Evolutionary conservation across 1,140 invertebrate species (phyloP).

Genomic region (Philotrypesis tridentata): DNA sequence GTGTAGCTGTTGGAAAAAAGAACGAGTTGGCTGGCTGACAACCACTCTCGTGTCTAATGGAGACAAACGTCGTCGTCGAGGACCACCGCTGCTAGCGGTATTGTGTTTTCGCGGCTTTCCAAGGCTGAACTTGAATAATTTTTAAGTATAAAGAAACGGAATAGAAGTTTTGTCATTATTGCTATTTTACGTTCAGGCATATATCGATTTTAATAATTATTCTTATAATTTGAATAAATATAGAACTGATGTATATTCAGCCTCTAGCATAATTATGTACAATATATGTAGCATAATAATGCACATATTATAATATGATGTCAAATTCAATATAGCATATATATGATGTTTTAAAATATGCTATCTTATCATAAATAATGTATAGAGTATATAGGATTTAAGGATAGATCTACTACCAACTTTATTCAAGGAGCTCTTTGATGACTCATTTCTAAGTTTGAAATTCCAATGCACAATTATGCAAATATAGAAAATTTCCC

Average conservation of each 20-base stretch:
- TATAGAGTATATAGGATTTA: slow-evolving; percentile 50
- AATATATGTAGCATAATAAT: too few species aligned
- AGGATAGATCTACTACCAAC: slow-evolving; percentile 14
- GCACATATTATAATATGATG: too few species aligned
- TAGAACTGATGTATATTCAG: too few species aligned
- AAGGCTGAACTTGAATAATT: not conserved
- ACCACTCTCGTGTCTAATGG: slow-evolving; percentile 46
- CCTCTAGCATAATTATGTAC: too few species aligned
- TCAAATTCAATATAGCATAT: slow-evolving; percentile 58
- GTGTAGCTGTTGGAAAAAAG: not conserved
- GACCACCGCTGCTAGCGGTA: not conserved
- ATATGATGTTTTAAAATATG: too few species aligned
- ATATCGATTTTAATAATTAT: too few species aligned
- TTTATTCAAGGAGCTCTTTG: slow-evolving; percentile 25
- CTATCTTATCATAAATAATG: slow-evolving; percentile 62
- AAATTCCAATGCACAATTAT: slow-evolving; percentile 66
- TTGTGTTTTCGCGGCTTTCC: not conserved
- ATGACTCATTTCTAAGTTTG: slow-evolving; percentile 59
- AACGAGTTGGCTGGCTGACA: not conserved
- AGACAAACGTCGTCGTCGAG: slow-evolving; percentile 51
- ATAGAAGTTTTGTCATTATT: not conserved
- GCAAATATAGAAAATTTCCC: slow-evolving; percentile 57
- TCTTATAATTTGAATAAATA: too few species aligned
- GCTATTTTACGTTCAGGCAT: not conserved
- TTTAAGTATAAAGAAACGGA: not conserved